Evolutionary conservation across 1,140 invertebrate genomes (phyloP), one percentile per base, ranked within the genome.

Genomic region (Zaprionus capensis): DNA sequence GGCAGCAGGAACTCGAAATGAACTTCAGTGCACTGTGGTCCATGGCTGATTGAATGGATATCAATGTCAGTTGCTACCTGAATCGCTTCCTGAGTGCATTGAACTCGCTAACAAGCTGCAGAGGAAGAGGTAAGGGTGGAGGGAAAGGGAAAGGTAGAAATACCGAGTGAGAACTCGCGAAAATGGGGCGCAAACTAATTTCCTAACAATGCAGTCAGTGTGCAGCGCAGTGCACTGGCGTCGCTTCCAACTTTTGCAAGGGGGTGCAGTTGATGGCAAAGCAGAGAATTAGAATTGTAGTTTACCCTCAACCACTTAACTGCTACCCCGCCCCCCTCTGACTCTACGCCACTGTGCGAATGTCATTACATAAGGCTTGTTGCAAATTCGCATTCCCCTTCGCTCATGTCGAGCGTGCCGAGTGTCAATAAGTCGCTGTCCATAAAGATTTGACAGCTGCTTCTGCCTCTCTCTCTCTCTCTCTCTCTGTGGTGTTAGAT

Each of bases 121-220:
- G 20, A 62, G 7, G 15, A 22, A 11, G 4, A 62, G 41, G 7
- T 20, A 26, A 11, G 4, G 51, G 14, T 4, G 15, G 44, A 24
- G 15, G 24, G 31, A 46, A 4, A 6, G n/a, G 34, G 20, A 38
- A 26, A 59, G 22, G 0, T 3, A 22, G 17, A 46, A 38, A 58
- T 55, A 11, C 6, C 53, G 41, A 31, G 34, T 17, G 44, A 51
- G 28, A 15, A 22, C 68, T 72, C 56, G 55, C 46, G 20, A 69
- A 53, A 74, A 46, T 63, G 59, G 78, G 78, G 75, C 84, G 82
- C 82, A 74, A 81, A 84, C 65, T 79, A 84, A 72, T 84, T 77
- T 67, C 14, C 66, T 17, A 55, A 61, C 74, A 69, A 82, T 73
- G 74, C 31, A 51, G 73, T 44, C 63, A 64, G 22, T 24, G 24